Percentiles rank a stretch among this genome's conserved stretches.
These are phyloP conservation scores for Diaperis boleti DNA, from an alignment of 2,888 invertebrate genomes.

Conservation along the genomic window DNA sequence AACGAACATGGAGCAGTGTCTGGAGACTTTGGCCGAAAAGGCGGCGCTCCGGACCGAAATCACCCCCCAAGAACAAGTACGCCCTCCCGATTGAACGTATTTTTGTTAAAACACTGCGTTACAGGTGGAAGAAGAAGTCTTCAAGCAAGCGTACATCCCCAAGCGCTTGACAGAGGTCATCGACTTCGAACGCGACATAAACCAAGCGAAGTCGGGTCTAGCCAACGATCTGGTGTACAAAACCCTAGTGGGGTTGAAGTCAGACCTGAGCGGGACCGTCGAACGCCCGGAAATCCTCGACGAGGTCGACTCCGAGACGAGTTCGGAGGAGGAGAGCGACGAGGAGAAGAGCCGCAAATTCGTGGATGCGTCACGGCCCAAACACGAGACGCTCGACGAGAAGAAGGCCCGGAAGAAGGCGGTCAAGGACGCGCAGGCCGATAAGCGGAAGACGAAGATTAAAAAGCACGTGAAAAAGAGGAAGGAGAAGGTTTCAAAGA, in stretches of 20 bases:
- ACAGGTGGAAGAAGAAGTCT: constrained; percentile 88
- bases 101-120: constrained; percentile 19
- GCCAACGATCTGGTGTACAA: constrained; percentile 84
- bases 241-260: constrained; percentile 86
- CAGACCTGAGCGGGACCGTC: constrained; percentile 81
- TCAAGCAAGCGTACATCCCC: constrained; percentile 94
- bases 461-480: constrained; percentile 95
- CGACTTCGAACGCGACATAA: constrained; percentile 88
- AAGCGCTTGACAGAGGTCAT: constrained; percentile 91
- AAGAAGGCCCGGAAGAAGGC: constrained; percentile 88
- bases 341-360: constrained; percentile 68
- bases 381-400: constrained; percentile 84
- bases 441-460: constrained; percentile 88
- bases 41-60: constrained; percentile 75
- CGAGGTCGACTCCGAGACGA: constrained; percentile 60
- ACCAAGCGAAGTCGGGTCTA: constrained; percentile 80
- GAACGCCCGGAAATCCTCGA: constrained; percentile 75
- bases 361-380: constrained; percentile 76
- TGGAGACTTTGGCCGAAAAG: constrained; percentile 79
- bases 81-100: too few species aligned
- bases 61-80: constrained; percentile 77
- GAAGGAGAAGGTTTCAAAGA: constrained; percentile 76
- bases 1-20: constrained; percentile 83
- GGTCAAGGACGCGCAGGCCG: constrained; percentile 88
- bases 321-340: constrained; percentile 54